These are phyloP conservation scores for Phrynocephalus guinanensis DNA, from an alignment of 2,797 vertebrate genomes.

Conservation along the genomic window DNA sequence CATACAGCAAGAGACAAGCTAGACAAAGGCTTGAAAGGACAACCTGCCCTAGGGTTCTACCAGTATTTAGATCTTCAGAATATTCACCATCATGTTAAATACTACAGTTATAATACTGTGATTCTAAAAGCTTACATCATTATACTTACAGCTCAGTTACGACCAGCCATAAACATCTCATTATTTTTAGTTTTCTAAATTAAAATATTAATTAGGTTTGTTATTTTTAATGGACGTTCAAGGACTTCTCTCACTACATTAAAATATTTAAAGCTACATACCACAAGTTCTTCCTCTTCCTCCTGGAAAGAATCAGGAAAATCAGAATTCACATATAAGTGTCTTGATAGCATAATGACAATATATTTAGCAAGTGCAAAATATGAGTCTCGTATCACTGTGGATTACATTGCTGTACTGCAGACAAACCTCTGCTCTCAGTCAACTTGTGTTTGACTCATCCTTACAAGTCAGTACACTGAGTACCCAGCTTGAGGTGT, in stretches of 20 bases:
- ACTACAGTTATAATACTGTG: background rate
- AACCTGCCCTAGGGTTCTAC: background rate
- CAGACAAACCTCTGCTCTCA: too few species aligned
- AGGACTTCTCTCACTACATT: background rate
- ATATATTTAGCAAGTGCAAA: background rate
- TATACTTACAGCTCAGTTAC: too few species aligned
- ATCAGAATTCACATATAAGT: background rate
- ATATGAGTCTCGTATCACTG: background rate
- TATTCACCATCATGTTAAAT: background rate
- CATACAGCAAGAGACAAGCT: background rate
- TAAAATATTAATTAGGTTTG: background rate
- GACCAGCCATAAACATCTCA: background rate
- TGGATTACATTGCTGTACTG: too few species aligned
- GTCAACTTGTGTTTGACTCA: too few species aligned
- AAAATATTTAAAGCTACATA: slow-evolving; percentile 20
- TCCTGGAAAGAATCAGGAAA: slow-evolving; percentile 1
- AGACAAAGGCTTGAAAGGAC: background rate
- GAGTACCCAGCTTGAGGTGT: too few species aligned
- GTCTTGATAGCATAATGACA: background rate
- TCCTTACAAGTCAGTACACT: too few species aligned
- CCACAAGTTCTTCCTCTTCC: slow-evolving; percentile 38
- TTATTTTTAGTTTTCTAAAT: background rate
- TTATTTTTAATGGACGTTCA: background rate
- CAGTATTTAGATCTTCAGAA: background rate
- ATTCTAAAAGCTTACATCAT: background rate